Percentiles rank a stretch among this genome's conserved stretches.
Evolutionary conservation across 2,888 invertebrate genomes (phyloP).

Genomic region (Polydrusus cervinus): DNA sequence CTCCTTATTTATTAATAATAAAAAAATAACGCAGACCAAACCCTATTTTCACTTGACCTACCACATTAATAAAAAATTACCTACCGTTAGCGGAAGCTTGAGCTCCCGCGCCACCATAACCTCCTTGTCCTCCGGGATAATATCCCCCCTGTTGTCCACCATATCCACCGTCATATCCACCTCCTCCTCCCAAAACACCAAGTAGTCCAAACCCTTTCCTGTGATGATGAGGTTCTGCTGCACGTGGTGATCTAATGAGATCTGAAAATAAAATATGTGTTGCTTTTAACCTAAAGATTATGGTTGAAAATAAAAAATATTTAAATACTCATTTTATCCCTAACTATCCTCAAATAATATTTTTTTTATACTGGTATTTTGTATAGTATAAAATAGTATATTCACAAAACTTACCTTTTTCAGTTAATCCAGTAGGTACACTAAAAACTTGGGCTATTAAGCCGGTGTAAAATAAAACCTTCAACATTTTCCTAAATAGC

Average conservation of each 20-base stretch:
- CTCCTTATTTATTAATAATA: no score
- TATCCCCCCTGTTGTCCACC: slow-evolving; percentile 33
- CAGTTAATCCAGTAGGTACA: slow-evolving; percentile 30
- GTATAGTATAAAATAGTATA: no score
- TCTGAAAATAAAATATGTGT: slow-evolving; percentile 22
- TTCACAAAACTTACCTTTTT: slow-evolving; percentile 24
- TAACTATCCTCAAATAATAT: no score
- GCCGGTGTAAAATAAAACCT: slow-evolving; percentile 35
- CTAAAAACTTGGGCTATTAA: slow-evolving; percentile 30
- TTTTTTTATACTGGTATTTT: no score
- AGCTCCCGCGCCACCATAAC: slow-evolving; percentile 1
- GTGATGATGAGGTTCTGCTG: slow-evolving; percentile 42
- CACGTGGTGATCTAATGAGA: slow-evolving; percentile 28
- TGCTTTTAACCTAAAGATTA: neutral
- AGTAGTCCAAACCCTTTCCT: slow-evolving; percentile 39
- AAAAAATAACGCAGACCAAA: no score
- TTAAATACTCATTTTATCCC: no score
- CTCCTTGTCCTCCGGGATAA: slow-evolving; percentile 41
- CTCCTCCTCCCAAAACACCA: slow-evolving; percentile 41
- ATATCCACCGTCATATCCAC: slow-evolving; percentile 30
- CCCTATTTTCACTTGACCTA: no score
- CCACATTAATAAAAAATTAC: neutral
- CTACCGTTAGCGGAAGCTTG: slow-evolving; percentile 1
- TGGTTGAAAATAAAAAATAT: no score
- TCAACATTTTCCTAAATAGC: slow-evolving; percentile 27